Base-by-base conservation (phyloP, 2,888 invertebrate species). In the Caenorhabditis sinica region DNA sequence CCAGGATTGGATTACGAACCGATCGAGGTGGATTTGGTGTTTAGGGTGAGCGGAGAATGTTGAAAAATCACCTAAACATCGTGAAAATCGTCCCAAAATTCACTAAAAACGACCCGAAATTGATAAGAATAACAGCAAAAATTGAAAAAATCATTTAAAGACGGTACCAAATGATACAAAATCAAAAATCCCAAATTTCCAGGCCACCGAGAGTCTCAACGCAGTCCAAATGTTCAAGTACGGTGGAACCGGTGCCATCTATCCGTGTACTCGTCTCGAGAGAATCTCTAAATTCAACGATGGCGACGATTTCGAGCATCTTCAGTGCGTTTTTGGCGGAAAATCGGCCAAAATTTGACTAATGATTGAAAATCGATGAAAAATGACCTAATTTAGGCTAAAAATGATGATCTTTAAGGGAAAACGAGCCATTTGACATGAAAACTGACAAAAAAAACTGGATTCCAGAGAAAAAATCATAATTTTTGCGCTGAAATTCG, bases 241-340 rank as follows among this genome's bases (percentile, higher is more conserved):
- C 51, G 68, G 68, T 11, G 75, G 75, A 58, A 68, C 56, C 13
- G 75, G 75, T 15, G 66, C 58, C 15, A 20, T n/a, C 2, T 20
- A 68, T 20, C 49, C 75, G 36, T 30, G 33, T 11, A 68, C 49
- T 13, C 40, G 30, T 17, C 66, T 76, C 17, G n/a, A 15, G 11
- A 66, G 66, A 68, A 58, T 76, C 30, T 25, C 45, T 1, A 15
- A 66, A 36, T 76, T 68, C 75, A 60, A 68, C 23, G 74, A 75
- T 4, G 45, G 40, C 45, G 45, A 45, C 17, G 20, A 28, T 20
- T 56, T 43, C 9, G 66, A 76, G 58, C 75, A 76, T 25, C 15
- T 76, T 17, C 43, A 68, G 66, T 61, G 9, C 30, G 61, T 51
- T 33, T 33, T 30, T 3, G 5, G 45, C 45, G 5, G 45, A 17